Conservation (phyloP, 2,797 vertebrate species). For the Rhinella marina region DNA sequence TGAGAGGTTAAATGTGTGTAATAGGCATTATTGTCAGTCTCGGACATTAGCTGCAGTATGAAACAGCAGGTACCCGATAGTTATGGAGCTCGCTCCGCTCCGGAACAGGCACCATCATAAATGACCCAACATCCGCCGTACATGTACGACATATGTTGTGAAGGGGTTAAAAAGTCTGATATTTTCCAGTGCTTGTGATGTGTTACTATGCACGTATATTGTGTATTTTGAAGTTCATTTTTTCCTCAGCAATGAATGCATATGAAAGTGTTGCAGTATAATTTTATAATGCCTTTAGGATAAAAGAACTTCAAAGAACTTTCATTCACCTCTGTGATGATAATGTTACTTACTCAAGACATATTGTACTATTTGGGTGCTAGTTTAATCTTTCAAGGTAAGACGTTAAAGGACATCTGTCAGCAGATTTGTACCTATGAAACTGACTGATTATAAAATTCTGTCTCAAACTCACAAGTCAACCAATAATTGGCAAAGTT, state of each 20-base stretch:
- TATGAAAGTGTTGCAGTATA: background rate
- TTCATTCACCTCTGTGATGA: background rate
- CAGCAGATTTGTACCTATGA: no score
- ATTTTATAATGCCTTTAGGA: background rate
- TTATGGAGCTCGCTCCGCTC: no score
- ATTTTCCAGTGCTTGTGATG: background rate
- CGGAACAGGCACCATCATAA: no score
- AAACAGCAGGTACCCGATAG: no score
- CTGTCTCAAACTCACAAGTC: no score
- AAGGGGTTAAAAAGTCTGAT: background rate
- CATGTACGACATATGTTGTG: no score
- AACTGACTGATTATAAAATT: no score
- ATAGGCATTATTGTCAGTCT: no score
- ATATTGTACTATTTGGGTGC: background rate
- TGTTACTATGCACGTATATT: background rate
- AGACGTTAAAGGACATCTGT: background rate
- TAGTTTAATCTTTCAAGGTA: background rate
- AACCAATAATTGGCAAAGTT: no score
- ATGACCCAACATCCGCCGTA: no score
- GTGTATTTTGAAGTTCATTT: slow-evolving; percentile 1
- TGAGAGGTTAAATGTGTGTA: no score
- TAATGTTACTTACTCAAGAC: background rate
- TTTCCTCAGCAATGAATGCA: background rate
- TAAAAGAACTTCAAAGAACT: background rate
- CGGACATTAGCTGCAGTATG: no score